A percentile compares a stretch with the other conserved stretches of the same genome.
These are phyloP conservation scores for Harpagifer antarcticus DNA, from an alignment of 2,797 vertebrate species.

Conservation along the genomic window DNA sequence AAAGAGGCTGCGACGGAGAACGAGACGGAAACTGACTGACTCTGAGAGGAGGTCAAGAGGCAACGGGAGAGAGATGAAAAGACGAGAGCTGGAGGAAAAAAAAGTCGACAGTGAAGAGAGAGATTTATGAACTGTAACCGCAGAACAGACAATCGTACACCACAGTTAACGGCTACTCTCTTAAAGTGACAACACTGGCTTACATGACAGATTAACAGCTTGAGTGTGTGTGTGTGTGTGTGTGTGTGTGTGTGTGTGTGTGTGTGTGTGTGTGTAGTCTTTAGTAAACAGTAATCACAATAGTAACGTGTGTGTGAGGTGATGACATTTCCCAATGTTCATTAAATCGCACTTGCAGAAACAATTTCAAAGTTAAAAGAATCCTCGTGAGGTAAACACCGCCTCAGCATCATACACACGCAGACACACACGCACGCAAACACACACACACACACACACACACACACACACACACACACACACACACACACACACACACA, in stretches of 20 bases:
- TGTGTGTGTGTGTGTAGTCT: constrained; percentile 2
- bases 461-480: no score
- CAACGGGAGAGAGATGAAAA: constrained; percentile 58
- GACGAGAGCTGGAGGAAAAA: constrained; percentile 26
- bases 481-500: no score
- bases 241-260: no score
- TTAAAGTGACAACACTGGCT: constrained; percentile 27
- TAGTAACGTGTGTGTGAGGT: constrained; percentile 37
- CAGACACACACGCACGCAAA: not conserved
- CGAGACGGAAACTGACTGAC: constrained; percentile 47
- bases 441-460: constrained; percentile 36
- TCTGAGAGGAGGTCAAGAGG: constrained; percentile 66
- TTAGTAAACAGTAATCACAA: constrained; percentile 34
- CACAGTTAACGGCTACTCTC: constrained; percentile 49
- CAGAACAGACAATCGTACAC: constrained; percentile 60
- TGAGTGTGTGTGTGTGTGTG: constrained; percentile 24
- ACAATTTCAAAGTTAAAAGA: not conserved
- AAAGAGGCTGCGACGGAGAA: constrained; percentile 54
- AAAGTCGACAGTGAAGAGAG: constrained; percentile 37
- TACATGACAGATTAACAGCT: constrained; percentile 57
- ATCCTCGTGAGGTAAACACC: constrained; percentile 29
- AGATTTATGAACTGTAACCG: constrained; percentile 71
- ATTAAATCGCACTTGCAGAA: constrained; percentile 15
- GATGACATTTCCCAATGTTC: constrained; percentile 38
- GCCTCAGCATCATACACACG: constrained; percentile 10